phyloP scores from a whole-genome alignment of 2,888 invertebrate genomes.

The Nysson spinosus region DNA sequence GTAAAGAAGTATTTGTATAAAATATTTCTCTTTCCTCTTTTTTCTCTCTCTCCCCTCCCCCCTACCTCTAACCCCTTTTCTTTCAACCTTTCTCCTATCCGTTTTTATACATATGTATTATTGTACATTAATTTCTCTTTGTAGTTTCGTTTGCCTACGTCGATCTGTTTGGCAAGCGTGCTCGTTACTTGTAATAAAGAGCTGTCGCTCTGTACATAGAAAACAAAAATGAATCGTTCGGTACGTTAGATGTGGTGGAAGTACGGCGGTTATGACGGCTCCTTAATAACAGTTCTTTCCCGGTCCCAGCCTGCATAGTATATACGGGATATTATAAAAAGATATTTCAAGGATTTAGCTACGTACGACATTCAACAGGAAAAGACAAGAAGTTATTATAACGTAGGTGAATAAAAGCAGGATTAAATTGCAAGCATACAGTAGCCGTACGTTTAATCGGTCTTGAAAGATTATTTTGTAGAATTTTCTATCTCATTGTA shows the following conservation, averaged over 20 bases:
- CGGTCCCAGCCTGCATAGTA: no score
- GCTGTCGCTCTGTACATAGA: not conserved
- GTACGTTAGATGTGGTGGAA: conserved; percentile 14
- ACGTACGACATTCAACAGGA: no score
- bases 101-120: conserved; percentile 21
- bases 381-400: no score
- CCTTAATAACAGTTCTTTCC: conserved; percentile 2
- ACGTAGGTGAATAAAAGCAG: no score
- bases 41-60: not conserved
- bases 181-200: conserved; percentile 16
- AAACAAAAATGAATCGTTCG: conserved; percentile 22
- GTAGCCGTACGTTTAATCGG: not conserved
- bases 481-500: not conserved
- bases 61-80: conserved; percentile 18
- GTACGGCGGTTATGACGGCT: conserved; percentile 2
- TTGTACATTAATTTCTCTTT: conserved; percentile 43
- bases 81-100: not conserved
- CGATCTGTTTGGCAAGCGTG: conserved; percentile 22
- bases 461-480: not conserved
- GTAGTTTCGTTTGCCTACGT: conserved; percentile 15
- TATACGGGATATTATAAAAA: no score
- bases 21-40: conserved; percentile 25
- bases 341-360: no score
- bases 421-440: no score
- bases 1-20: conserved; percentile 49